These are phyloP conservation scores for Melanerpes formicivorus DNA, from an alignment of 2,113 vertebrate genomes.

Conservation along the genomic window DNA sequence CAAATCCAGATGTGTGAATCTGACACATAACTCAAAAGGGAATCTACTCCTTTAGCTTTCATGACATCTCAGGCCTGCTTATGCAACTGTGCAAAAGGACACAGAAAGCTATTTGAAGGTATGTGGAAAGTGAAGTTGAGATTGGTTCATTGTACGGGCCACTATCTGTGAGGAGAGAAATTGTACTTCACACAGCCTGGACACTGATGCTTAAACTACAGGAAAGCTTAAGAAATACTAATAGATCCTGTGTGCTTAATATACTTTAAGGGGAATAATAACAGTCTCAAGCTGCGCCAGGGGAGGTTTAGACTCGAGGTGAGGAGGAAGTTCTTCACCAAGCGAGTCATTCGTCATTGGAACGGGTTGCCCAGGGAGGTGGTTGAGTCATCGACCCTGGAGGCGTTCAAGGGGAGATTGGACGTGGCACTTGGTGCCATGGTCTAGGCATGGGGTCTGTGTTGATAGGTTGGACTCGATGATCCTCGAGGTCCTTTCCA, in stretches of 20 bases:
- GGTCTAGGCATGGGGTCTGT: too few relatives aligned
- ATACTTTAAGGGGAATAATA: background rate
- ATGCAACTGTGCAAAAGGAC: background rate
- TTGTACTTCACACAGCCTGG: background rate
- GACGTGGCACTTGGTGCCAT: too few relatives aligned
- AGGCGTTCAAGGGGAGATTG: too few relatives aligned
- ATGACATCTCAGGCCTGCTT: background rate
- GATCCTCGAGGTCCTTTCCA: too few relatives aligned
- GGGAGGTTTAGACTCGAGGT: too few relatives aligned
- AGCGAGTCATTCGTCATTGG: too few relatives aligned
- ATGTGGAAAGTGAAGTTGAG: background rate
- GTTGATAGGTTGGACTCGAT: too few relatives aligned
- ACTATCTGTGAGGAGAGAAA: background rate
- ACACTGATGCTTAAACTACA: background rate
- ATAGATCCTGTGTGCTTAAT: background rate
- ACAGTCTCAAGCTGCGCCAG: too few relatives aligned
- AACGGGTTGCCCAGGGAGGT: too few relatives aligned
- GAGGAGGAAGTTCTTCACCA: too few relatives aligned
- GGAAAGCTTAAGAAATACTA: background rate
- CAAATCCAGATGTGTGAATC: background rate
- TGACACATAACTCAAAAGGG: background rate
- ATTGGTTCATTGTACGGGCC: background rate
- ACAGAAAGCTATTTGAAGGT: background rate
- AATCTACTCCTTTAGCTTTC: background rate
- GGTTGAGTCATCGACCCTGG: too few relatives aligned